A percentile compares a stretch with the other conserved stretches of the same genome.
Conservation (phyloP, 1,140 invertebrate species). For the Aphis gossypii region DNA sequence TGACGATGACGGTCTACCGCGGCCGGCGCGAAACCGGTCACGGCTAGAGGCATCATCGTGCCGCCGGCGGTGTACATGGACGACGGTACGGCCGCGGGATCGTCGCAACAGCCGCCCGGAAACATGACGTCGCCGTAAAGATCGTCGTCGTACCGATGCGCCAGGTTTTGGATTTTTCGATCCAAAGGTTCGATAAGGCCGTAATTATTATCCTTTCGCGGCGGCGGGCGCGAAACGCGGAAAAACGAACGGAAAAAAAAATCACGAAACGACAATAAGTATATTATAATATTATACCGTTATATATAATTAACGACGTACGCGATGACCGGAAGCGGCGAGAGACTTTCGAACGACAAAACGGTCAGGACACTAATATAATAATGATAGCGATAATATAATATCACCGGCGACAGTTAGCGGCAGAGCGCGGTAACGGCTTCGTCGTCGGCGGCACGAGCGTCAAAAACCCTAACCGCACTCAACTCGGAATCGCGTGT, state of each 20-base stretch:
- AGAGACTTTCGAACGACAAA: not conserved
- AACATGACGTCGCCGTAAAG: not conserved
- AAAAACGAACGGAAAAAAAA: not conserved
- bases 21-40: not conserved
- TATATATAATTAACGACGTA: no score
- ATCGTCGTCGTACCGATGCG: no score
- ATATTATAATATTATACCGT: no score
- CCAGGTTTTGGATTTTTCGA: not conserved
- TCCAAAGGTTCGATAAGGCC: not conserved
- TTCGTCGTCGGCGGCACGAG: not conserved
- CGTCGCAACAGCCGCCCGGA: not conserved
- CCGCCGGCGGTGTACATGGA: not conserved
- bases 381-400: not conserved
- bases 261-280: not conserved
- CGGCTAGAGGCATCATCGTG: not conserved
- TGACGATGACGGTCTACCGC: not conserved
- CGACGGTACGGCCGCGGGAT: no score
- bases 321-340: not conserved
- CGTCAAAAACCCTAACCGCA: conserved; percentile 54
- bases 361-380: not conserved
- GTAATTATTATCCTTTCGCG: not conserved
- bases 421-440: not conserved
- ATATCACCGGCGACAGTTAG: not conserved
- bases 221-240: not conserved
- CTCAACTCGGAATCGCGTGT: conserved; percentile 44